Base-by-base conservation (phyloP, 1,140 invertebrate genomes). In the Drosophila simulans region DNA sequence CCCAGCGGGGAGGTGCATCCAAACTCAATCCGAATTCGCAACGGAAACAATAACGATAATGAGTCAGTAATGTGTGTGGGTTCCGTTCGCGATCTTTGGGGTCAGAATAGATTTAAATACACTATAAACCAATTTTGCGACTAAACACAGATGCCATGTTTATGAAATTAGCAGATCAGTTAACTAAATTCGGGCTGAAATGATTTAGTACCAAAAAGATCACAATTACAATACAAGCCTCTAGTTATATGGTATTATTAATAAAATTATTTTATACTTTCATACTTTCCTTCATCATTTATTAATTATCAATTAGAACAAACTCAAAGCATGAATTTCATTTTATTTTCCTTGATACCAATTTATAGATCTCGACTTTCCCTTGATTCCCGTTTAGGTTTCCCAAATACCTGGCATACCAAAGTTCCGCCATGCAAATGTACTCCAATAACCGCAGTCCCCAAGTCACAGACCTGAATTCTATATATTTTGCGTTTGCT, bases 371-470 rank as follows among this genome's bases (percentile, higher is more conserved):
- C 49, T 63, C 42, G 27, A 48, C 12, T 74, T 74, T 48, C 56
- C 22, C 2, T 2, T 7, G 10, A 34, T 43, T 63, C 13, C 27
- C 27, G 34, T 42, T 37, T n/a, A 49, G 25, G 60, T 52, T 40
- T 27, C 27, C 7, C 0, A 49, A 27, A 72, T 80, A 51, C 62
- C 57, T 57, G 22, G 40, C 62, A 72, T 77, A 40, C 62, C 63
- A 15, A 45, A 68, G 56, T 8, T 39, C 5, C 40, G 15, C 39
- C 17, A 22, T 17, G 25, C n/a, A 35, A 4, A 58, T 35, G 5
- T 20, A 42, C 60, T 78, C 80, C 57, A 55, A 68, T 83, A 57
- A 40, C 59, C 35, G 45, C 46, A 66, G 58, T 66, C 20, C 58
- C 64, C 48, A 51, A 57, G 42, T 48, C 55, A 27, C 0, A 58